Evolutionary conservation across 2,888 invertebrate genomes (phyloP).

Genomic region (Morpho achilles): DNA sequence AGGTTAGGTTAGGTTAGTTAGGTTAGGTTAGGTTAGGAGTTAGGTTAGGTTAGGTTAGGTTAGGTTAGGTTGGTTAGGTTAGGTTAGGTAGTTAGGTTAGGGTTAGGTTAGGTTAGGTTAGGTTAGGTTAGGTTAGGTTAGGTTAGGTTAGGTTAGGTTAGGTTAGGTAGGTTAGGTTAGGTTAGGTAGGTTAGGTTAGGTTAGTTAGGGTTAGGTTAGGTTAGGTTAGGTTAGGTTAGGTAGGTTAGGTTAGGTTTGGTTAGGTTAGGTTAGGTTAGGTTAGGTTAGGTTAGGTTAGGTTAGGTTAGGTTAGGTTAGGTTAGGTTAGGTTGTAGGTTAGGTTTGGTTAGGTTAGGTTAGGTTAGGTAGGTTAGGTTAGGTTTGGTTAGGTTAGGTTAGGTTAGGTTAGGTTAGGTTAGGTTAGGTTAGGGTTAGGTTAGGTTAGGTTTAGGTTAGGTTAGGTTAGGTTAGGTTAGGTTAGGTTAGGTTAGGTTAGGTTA

Average conservation of each 20-base stretch:
- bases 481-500: slow-evolving; percentile 16
- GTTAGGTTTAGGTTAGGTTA: slow-evolving; percentile 27
- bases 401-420: slow-evolving; percentile 13
- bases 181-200: slow-evolving; percentile 31
- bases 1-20: slow-evolving; percentile 13
- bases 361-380: not conserved
- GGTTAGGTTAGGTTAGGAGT: slow-evolving; percentile 5
- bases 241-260: slow-evolving; percentile 26
- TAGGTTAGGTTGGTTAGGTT: slow-evolving; percentile 22
- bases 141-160: slow-evolving; percentile 28
- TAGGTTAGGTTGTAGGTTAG: slow-evolving; percentile 6
- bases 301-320: slow-evolving; percentile 28
- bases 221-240: slow-evolving; percentile 25
- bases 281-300: slow-evolving; percentile 27
- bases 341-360: not conserved
- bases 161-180: slow-evolving; percentile 33
- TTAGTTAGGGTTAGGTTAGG: slow-evolving; percentile 24
- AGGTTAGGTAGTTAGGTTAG: slow-evolving; percentile 10
- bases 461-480: slow-evolving; percentile 27
- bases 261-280: slow-evolving; percentile 25
- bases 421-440: slow-evolving; percentile 18
- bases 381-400: not conserved
- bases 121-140: slow-evolving; percentile 27
- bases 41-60: slow-evolving; percentile 25
- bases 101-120: slow-evolving; percentile 26